Conservation (phyloP, 2,113 vertebrate species). For the Lamprotornis superbus region DNA sequence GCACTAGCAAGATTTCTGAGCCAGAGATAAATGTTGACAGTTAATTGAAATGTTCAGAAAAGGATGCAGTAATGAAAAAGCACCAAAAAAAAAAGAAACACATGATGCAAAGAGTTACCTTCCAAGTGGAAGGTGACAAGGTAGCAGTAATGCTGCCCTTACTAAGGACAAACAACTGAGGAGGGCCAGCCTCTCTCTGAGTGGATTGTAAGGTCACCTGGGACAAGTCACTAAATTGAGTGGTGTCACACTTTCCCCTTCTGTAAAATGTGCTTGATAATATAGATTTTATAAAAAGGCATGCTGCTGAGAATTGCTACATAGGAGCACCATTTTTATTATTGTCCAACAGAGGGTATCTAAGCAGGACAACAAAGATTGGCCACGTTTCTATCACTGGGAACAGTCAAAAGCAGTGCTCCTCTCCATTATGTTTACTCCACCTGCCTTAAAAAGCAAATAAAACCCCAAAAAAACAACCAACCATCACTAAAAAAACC, state of each 20-base stretch:
- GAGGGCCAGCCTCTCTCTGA: neutral
- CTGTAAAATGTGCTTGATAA: neutral
- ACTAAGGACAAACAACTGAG: neutral
- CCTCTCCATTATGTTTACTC: neutral
- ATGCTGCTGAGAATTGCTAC: neutral
- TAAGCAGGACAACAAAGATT: neutral
- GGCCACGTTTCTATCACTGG: neutral
- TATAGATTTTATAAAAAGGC: neutral
- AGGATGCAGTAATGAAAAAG: neutral
- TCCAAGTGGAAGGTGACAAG: neutral
- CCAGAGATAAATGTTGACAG: neutral
- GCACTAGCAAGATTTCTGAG: neutral
- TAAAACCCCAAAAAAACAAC: neutral
- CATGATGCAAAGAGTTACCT: neutral
- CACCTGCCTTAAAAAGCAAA: neutral
- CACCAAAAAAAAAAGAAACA: neutral
- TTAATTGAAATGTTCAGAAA: neutral
- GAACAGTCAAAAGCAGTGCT: neutral
- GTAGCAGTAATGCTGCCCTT: neutral
- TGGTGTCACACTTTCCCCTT: neutral
- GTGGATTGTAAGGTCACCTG: neutral
- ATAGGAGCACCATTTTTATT: neutral
- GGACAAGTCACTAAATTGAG: neutral
- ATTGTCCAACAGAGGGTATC: neutral
- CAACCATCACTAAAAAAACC: neutral